Base-by-base conservation (phyloP, 2,797 vertebrate species). In the Onychomys leucogaster region DNA sequence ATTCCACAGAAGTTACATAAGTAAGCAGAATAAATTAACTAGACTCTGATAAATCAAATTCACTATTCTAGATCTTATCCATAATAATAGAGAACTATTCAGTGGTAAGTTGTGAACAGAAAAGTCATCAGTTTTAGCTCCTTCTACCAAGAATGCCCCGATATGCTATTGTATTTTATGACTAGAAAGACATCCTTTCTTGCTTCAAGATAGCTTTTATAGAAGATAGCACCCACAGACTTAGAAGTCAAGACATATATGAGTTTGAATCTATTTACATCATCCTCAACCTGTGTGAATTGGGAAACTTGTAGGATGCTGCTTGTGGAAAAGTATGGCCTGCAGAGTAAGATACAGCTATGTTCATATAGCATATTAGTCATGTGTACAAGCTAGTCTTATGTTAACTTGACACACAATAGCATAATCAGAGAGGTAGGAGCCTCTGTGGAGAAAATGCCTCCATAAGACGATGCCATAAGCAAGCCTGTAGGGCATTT, bases 1-100 rank as follows among this genome's bases (percentile, higher is more conserved):
- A 88, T 90, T 43, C 49, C 49, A 84, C n/a, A 94, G 32, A 86
- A 63, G 89, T 91, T 95, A 87, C 84, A 75, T 93, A 83, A 92
- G 29, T 71, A 71, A 83, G 27, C 37, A 90, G 6, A 83, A 65
- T 83, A 88, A 83, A 59, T 90, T 93, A 83, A 67, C 82, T 90
- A 87, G 69, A 90, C 21, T 41, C 71, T 87, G 19, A 86, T 19
- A 85, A 91, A 27, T n/a, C 6, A 67, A 78, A 86, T 41, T 49
- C 7, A 77, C 34, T 71, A 6, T 96, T 93, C 77, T 89, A 32
- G 80, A 25, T 73, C 1, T 89, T 93, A 57, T 63, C 11, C 77
- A 12, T 93, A 84, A 80, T 65, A 46, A 87, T 23, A 23, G 46
- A 43, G 46, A 57, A 71, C 65, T 29, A 69, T 29, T 14, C 6